phyloP scores from a whole-genome alignment of 2,797 vertebrate genomes.

The Adelosebastes latens region DNA sequence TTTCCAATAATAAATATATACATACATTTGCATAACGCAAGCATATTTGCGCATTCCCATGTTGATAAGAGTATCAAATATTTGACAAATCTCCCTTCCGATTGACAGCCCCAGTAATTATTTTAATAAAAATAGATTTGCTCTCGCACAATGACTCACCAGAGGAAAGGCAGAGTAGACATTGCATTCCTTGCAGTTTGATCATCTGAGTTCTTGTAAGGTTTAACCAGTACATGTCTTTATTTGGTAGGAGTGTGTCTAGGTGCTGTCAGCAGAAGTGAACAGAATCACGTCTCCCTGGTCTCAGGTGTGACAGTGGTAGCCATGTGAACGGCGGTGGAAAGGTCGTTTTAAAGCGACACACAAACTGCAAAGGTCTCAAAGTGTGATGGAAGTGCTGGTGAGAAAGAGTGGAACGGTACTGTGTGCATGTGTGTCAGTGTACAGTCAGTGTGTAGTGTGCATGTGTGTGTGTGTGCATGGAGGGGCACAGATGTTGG shows the following conservation, averaged over 20 bases:
- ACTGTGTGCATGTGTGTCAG: neutral
- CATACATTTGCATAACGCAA: too few species aligned
- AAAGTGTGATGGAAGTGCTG: constrained; percentile 6
- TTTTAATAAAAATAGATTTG: neutral
- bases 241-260: neutral
- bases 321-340: constrained; percentile 3
- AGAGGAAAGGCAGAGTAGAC: neutral
- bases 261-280: neutral
- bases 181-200: neutral
- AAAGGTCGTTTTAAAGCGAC: constrained; percentile 47
- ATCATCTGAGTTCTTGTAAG: neutral
- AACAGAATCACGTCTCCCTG: neutral
- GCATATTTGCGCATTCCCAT: too few species aligned
- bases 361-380: constrained; percentile 36
- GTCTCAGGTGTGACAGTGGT: constrained; percentile 30
- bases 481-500: neutral
- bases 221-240: neutral
- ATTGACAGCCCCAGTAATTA: neutral
- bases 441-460: neutral
- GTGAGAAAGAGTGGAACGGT: neutral
- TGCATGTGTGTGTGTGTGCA: neutral
- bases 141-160: neutral
- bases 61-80: too few species aligned
- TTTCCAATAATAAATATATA: too few species aligned
- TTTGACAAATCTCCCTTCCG: too few species aligned